phyloP scores from a whole-genome alignment of 2,113 vertebrate genomes.

The human (Homo sapiens) region GRCh38 chr12:120138001-120138500 shows the following conservation, averaged over 20 bases:
- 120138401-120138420: constrained; percentile 91
- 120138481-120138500: neutral
- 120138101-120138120: neutral
- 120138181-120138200: neutral
- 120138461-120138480: neutral
- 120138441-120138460: neutral
- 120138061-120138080: neutral
- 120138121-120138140: neutral
- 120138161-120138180: neutral
- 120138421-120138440: neutral
- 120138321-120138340: constrained; percentile 99
- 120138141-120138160: neutral
- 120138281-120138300: too few relatives aligned
- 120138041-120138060: constrained; percentile 85
- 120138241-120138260: neutral
- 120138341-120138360: constrained; percentile 98
- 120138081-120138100: neutral
- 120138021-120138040: constrained; percentile 94
- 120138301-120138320: neutral
- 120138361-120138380: constrained; percentile 98
- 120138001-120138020: constrained; percentile 97
- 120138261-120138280: neutral
- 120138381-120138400: constrained; percentile 97
- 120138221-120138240: neutral
- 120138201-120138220: too few relatives aligned